phyloP scores from a whole-genome alignment of 1,140 invertebrate species.

The Heliothis subflexa region DNA sequence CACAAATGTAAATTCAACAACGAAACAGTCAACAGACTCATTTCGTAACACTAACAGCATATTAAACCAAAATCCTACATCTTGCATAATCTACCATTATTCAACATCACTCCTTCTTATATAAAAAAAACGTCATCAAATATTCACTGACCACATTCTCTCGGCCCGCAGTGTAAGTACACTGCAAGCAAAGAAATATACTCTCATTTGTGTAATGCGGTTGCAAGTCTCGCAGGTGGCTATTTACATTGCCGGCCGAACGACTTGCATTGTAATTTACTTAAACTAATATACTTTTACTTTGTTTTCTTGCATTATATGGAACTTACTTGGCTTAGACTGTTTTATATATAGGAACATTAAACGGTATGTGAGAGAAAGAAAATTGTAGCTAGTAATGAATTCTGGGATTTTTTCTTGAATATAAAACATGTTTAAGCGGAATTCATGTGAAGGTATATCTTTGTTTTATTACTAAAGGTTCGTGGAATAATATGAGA shows the following conservation, averaged over 20 bases:
- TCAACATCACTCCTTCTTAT: background rate
- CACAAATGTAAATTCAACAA: too few relatives aligned
- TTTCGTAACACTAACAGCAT: too few relatives aligned
- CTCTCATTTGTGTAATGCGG: slow-evolving; percentile 43
- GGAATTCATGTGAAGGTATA: background rate
- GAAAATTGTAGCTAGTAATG: slow-evolving; percentile 24
- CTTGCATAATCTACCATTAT: background rate
- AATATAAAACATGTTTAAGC: background rate
- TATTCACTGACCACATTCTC: slow-evolving; percentile 15
- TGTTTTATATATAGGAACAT: slow-evolving; percentile 17
- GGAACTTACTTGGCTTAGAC: slow-evolving; percentile 3
- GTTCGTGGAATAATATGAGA: too few relatives aligned
- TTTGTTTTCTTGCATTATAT: background rate
- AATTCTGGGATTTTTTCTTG: slow-evolving; percentile 6
- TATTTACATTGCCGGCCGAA: slow-evolving; percentile 39
- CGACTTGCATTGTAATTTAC: slow-evolving; percentile 23
- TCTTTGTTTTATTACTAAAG: background rate
- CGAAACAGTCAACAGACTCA: too few relatives aligned
- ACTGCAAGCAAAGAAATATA: slow-evolving; percentile 36
- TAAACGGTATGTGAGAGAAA: slow-evolving; percentile 2
- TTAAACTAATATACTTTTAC: slow-evolving; percentile 34
- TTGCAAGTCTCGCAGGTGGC: slow-evolving; percentile 26
- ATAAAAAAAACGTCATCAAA: slow-evolving; percentile 29
- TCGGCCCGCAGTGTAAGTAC: slow-evolving; percentile 11
- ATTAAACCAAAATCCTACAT: background rate